Conservation (phyloP, 2,113 vertebrate species). For the Seriola rivoliana region DNA sequence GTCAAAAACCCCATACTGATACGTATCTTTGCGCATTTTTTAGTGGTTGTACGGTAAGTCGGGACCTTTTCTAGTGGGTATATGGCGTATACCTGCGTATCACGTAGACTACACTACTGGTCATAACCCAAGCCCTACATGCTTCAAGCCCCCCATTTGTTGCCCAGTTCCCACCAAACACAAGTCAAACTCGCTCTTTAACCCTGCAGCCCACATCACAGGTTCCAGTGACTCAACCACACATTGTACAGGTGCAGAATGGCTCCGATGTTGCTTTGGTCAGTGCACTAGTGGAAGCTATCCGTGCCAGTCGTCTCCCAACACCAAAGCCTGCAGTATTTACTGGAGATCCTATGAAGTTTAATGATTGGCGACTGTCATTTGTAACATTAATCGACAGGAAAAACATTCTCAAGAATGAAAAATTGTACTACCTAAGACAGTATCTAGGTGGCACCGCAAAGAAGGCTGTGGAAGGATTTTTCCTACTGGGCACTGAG, state of each 20-base stretch:
- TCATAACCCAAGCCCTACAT: neutral
- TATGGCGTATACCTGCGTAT: too few species aligned
- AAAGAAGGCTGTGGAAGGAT: constrained; percentile 23
- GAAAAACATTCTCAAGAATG: constrained; percentile 33
- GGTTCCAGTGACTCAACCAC: too few species aligned
- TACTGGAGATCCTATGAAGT: constrained; percentile 20
- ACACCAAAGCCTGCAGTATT: constrained; percentile 14
- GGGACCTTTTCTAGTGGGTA: too few species aligned
- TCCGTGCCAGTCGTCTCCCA: constrained; percentile 11
- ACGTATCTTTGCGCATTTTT: too few species aligned
- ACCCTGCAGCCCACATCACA: too few species aligned
- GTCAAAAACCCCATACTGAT: too few species aligned
- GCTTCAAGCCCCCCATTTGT: constrained; percentile 1
- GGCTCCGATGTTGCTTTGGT: neutral
- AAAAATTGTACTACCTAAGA: constrained; percentile 21
- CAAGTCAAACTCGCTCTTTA: too few species aligned
- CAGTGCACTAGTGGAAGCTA: too few species aligned
- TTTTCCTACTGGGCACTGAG: constrained; percentile 17
- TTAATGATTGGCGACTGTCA: constrained; percentile 17
- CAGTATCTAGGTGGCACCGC: constrained; percentile 3
- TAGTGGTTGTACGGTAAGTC: too few species aligned
- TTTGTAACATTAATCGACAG: constrained; percentile 29
- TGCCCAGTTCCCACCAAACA: too few species aligned
- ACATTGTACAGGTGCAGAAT: neutral
- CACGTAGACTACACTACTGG: too few species aligned